A percentile compares a stretch with the other conserved stretches of the same genome.
Evolutionary conservation across 92 coral and sea anemone species (phyloP).

Genomic region (Porites divaricata): DNA sequence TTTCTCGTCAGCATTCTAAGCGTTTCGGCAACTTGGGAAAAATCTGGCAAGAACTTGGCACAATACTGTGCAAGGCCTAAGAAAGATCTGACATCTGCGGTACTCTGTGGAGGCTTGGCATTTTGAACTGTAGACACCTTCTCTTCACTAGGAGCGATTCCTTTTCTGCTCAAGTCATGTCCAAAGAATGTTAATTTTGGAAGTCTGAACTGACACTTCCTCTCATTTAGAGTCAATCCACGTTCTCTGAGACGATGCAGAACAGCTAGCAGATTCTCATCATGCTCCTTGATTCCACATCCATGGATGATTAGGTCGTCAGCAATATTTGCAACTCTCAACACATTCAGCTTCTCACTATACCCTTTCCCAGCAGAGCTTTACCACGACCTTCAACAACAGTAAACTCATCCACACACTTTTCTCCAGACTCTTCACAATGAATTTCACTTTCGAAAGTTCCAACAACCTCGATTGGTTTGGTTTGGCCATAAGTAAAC

Average conservation of each 20-base stretch:
- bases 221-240: constrained; percentile 52
- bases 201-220: constrained; percentile 47
- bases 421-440: too few species aligned
- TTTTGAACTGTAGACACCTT: constrained; percentile 42
- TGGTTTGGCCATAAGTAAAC: too few species aligned
- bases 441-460: too few species aligned
- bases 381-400: constrained; percentile 40
- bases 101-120: constrained; percentile 41
- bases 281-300: constrained; percentile 51
- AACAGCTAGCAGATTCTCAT: constrained; percentile 53
- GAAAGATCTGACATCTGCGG: constrained; percentile 24
- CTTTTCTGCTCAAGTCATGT: constrained; percentile 43
- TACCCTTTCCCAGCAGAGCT: constrained; percentile 52
- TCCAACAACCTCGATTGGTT: too few species aligned
- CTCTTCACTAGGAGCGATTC: constrained; percentile 43
- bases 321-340: background rate
- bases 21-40: constrained; percentile 56
- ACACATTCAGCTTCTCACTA: constrained; percentile 1
- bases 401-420: too few species aligned
- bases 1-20: constrained; percentile 53
- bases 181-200: constrained; percentile 3
- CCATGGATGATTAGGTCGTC: constrained; percentile 49
- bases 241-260: constrained; percentile 38
- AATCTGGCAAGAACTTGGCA: constrained; percentile 66
- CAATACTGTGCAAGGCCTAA: constrained; percentile 46